Conservation (phyloP, 37 sponge, comb jelly and placozoan species). For the Eunapius fragilis region DNA sequence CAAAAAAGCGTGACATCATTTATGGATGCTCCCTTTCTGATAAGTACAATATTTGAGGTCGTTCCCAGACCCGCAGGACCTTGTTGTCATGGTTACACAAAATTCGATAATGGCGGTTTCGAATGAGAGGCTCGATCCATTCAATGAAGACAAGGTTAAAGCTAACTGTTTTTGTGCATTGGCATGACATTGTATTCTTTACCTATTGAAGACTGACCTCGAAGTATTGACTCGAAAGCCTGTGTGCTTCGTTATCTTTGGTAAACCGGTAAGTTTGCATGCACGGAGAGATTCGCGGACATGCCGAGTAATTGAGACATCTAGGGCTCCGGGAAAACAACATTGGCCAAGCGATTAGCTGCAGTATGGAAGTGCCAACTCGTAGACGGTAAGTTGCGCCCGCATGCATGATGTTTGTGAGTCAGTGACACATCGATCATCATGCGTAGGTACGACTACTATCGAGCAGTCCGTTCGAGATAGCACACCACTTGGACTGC, state of each 20-base stretch:
- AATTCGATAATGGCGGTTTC: no score
- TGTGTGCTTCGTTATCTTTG: conserved; percentile 66
- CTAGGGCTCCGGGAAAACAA: conserved; percentile 85
- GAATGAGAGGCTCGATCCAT: no score
- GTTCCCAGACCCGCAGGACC: no score
- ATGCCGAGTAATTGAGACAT: background rate
- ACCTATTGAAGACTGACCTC: conserved; percentile 29
- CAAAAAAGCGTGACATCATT: no score
- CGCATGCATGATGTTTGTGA: no score
- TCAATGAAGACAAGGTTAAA: no score
- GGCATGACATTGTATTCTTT: background rate
- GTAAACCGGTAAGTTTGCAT: conserved; percentile 76
- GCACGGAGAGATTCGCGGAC: background rate
- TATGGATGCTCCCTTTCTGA: no score
- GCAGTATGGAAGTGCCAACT: conserved; percentile 83
- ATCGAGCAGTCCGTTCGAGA: conserved; percentile 63
- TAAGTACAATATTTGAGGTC: no score
- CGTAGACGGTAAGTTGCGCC: conserved; percentile 61
- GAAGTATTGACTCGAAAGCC: conserved; percentile 56
- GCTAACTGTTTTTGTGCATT: no score
- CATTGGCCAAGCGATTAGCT: conserved; percentile 73
- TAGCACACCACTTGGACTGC: conserved; percentile 25
- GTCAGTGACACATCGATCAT: no score
- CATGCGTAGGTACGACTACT: conserved; percentile 41
- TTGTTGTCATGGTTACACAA: no score